Conservation (phyloP, 1,140 invertebrate species). For the Nebria ingens region DNA sequence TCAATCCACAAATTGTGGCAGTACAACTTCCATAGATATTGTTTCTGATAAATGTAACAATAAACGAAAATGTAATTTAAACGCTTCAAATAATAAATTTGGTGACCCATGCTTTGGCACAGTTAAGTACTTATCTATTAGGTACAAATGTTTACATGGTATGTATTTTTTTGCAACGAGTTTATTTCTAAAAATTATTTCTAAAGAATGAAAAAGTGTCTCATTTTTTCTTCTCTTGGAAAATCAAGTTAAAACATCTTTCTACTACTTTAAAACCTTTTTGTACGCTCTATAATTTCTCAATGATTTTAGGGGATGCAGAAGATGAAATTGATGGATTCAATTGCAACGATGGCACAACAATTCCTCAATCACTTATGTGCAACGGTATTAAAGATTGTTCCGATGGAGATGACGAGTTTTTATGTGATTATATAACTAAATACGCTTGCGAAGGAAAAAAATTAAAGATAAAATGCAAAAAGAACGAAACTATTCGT, state of each 20-base stretch:
- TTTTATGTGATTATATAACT: not conserved
- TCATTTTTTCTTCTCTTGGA: no score
- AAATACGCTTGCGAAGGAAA: not conserved
- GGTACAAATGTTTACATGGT: not conserved
- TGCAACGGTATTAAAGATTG: not conserved
- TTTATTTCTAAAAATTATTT: not conserved
- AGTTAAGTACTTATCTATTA: not conserved
- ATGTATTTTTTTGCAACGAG: no score
- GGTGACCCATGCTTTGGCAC: not conserved
- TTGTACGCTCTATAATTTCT: no score
- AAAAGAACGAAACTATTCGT: not conserved
- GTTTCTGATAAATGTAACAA: not conserved
- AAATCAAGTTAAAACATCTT: no score
- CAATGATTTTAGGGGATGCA: not conserved
- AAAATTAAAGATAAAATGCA: not conserved
- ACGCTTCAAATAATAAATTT: not conserved
- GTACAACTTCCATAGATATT: not conserved
- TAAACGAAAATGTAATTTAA: not conserved
- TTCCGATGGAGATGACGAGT: not conserved
- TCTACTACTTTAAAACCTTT: no score
- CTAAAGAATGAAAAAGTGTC: not conserved
- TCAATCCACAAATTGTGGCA: not conserved
- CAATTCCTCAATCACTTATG: not conserved
- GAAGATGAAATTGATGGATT: not conserved
- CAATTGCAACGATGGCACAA: not conserved